Evolutionary conservation across 2,888 invertebrate genomes (phyloP).

Genomic region (Notodonta ziczac): DNA sequence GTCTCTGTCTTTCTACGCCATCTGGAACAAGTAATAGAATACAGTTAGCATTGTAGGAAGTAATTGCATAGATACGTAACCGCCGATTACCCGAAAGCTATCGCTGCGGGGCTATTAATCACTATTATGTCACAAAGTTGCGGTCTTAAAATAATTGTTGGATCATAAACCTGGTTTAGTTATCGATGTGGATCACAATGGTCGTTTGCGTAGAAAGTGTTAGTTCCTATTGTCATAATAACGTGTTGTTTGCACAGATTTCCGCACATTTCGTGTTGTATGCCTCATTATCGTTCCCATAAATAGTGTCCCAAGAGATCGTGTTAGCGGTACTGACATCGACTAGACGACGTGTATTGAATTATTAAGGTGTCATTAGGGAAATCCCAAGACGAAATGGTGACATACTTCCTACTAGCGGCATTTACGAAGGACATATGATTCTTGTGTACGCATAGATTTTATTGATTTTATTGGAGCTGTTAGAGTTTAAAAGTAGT

Average conservation of each 20-base stretch:
- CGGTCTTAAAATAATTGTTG: conserved; percentile 26
- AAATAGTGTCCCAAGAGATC: conserved; percentile 47
- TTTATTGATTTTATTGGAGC: neutral
- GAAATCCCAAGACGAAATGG: conserved; percentile 11
- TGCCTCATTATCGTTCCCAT: conserved; percentile 34
- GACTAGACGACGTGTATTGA: conserved; percentile 20
- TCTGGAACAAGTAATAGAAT: conserved; percentile 67
- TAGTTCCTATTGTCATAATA: conserved; percentile 35
- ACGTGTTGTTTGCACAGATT: conserved; percentile 39
- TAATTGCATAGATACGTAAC: conserved; percentile 17
- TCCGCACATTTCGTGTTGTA: conserved; percentile 24
- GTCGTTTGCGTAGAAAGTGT: conserved; percentile 45
- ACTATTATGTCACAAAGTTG: conserved; percentile 43
- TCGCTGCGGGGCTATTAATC: conserved; percentile 23
- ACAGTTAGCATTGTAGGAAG: conserved; percentile 15
- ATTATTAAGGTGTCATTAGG: neutral
- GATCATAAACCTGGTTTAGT: conserved; percentile 32
- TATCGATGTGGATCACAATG: conserved; percentile 39
- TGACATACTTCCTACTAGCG: conserved; percentile 6
- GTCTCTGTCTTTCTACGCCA: conserved; percentile 72
- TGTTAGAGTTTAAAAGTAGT: too few species aligned
- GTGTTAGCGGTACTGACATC: conserved; percentile 31
- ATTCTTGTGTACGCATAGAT: conserved; percentile 9
- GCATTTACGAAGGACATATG: conserved; percentile 5
- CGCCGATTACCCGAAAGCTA: conserved; percentile 16